phyloP scores from a whole-genome alignment of 2,797 vertebrate species.

The Buphagus erythrorhynchus region DNA sequence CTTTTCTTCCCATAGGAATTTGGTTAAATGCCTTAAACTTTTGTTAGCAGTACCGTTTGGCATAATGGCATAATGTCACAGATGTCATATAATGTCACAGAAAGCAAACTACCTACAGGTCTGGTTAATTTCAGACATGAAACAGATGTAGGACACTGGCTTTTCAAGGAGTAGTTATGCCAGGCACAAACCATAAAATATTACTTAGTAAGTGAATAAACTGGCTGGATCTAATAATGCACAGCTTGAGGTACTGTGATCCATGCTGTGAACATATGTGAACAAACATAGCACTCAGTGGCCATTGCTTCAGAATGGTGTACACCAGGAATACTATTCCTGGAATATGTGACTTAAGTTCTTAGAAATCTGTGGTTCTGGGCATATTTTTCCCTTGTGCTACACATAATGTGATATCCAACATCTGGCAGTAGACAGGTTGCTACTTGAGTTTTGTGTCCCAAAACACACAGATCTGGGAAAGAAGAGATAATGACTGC shows the following conservation, averaged over 20 bases:
- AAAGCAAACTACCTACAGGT: background rate
- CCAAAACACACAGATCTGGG: background rate
- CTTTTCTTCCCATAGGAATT: background rate
- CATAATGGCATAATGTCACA: background rate
- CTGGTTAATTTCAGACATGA: background rate
- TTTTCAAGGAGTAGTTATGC: background rate
- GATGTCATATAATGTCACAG: background rate
- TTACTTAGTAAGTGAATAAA: background rate
- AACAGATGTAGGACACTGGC: background rate
- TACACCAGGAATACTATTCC: conserved; percentile 36
- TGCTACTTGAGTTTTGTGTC: background rate
- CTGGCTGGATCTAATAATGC: background rate
- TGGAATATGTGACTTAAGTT: conserved; percentile 50
- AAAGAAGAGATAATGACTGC: background rate
- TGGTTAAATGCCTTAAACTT: background rate
- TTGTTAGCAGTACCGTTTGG: background rate
- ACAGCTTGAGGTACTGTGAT: background rate
- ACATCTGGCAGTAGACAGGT: conserved; percentile 21
- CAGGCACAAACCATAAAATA: background rate
- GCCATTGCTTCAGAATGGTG: background rate
- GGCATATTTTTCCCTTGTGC: background rate
- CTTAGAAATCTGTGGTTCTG: conserved; percentile 60
- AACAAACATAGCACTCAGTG: background rate
- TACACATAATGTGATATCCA: conserved; percentile 3
- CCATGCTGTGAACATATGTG: background rate